Conservation (phyloP, 2,113 vertebrate species). For the Trogon melanurus region DNA sequence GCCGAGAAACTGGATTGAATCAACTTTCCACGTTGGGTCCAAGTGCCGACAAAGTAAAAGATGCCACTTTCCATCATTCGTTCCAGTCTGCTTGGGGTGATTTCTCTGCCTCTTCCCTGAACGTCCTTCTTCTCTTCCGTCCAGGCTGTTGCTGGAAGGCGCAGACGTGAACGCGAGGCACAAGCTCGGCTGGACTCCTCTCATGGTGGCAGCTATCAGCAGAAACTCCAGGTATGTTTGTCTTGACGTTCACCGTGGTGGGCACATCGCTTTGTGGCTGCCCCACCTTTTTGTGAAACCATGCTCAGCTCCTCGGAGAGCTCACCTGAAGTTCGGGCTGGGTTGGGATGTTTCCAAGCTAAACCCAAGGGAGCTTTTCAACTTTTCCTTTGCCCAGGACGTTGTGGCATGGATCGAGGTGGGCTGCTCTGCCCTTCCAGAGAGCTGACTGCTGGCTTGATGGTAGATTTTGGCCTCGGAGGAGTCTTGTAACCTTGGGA, state of each 20-base stretch:
- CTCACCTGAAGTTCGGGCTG: background rate
- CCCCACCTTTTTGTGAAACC: background rate
- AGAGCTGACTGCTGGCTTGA: background rate
- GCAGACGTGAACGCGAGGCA: slow-evolving; percentile 87
- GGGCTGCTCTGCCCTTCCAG: accelerated
- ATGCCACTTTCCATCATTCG: background rate
- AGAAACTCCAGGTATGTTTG: slow-evolving; percentile 84
- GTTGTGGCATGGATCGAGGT: background rate
- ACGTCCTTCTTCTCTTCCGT: background rate
- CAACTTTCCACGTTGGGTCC: background rate
- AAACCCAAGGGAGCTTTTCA: background rate
- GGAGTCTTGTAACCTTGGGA: background rate
- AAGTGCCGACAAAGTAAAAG: background rate
- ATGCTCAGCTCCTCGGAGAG: accelerated
- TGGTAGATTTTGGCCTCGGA: background rate
- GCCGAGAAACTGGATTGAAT: background rate
- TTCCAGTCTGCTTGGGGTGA: background rate
- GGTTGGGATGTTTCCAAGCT: background rate
- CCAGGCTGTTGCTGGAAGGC: slow-evolving; percentile 85
- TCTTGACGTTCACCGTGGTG: accelerated
- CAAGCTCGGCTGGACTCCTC: slow-evolving; percentile 90
- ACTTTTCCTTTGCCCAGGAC: background rate
- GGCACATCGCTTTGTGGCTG: accelerated
- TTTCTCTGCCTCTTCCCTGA: background rate
- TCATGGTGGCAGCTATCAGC: slow-evolving; percentile 95